Base-by-base conservation (phyloP, 2,113 vertebrate species). In the Cavia porcellus region DNA sequence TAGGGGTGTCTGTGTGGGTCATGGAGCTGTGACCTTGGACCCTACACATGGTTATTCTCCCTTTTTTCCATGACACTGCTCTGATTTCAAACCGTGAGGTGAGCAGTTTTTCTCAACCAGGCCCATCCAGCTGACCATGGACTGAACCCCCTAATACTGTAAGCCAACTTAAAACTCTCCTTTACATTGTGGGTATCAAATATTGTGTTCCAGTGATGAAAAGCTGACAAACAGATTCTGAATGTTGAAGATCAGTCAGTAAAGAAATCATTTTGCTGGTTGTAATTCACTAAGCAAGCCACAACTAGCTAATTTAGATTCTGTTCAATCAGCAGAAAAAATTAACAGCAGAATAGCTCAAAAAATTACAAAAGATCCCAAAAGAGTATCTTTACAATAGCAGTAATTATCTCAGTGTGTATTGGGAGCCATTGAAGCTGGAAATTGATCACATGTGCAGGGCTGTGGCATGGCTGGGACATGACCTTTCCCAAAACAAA, bases 211-310 rank as follows among this genome's bases (percentile, higher is more conserved):
- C 17, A 19, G 77, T 35, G 17, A 55, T 19, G 30, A 55, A 55
- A 55, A 80, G 30, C 17, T 11, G 7, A 35, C 77, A 52, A 55
- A 80, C 35, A 55, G 50, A 77, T 9, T 89, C 55, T 89, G 17
- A 35, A 20, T 74, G 5, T 59, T 80, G 5, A 25, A 86, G 24
- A 17, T 94, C 57, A 85, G 13, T 57, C 13, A 95, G 24, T 94
- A 11, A 96, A 92, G 84, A 95, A 95, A 95, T 24, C 87, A 94
- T 64, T 93, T 94, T 75, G 25, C 52, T 75, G 13, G 2, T 42
- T 9, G 94, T 92, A 95, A 72, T 81, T 96, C 80, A 70, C 22
- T 86, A 90, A 92, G 9, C 42, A 77, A 95, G 25, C 8, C 7
- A 57, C 9, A 77, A 17, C 32, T 90, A 75, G 25, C 1, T 59